Evolutionary conservation across 2,888 invertebrate genomes (phyloP).

Genomic region (Drosophila subsilvestris): DNA sequence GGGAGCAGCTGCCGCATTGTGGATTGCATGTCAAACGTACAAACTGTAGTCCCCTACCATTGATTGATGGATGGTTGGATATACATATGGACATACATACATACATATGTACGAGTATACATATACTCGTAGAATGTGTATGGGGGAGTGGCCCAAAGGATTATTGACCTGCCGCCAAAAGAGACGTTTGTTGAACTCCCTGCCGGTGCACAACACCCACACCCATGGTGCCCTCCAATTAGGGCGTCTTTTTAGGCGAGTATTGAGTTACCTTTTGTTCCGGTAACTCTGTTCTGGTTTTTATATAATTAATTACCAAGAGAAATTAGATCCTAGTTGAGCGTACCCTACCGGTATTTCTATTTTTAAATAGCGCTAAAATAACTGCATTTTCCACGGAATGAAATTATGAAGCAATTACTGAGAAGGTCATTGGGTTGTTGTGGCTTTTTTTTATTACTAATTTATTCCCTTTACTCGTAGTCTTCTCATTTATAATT

Average conservation of each 20-base stretch:
- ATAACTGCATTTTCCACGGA: not conserved
- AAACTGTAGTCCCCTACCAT: slow-evolving; percentile 45
- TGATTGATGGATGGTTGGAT: slow-evolving; percentile 40
- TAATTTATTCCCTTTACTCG: no score
- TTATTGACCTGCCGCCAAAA: not conserved
- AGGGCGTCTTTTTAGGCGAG: not conserved
- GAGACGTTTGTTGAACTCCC: not conserved
- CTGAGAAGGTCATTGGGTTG: not conserved
- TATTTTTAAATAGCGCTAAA: not conserved
- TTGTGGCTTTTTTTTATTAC: no score
- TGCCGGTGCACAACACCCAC: not conserved
- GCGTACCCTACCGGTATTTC: not conserved
- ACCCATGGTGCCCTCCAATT: not conserved
- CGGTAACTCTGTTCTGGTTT: not conserved
- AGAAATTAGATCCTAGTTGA: not conserved
- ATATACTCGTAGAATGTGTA: not conserved
- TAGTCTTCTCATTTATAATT: no score
- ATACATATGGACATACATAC: no score
- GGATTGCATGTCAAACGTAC: slow-evolving; percentile 38
- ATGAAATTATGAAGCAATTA: not conserved
- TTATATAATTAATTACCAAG: not conserved
- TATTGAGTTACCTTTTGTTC: not conserved
- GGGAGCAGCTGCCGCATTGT: slow-evolving; percentile 39
- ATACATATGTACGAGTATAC: no score
- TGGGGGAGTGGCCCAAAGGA: not conserved